These are phyloP conservation scores for Suncus etruscus DNA, from an alignment of 2,113 vertebrate genomes.

Conservation along the genomic window DNA sequence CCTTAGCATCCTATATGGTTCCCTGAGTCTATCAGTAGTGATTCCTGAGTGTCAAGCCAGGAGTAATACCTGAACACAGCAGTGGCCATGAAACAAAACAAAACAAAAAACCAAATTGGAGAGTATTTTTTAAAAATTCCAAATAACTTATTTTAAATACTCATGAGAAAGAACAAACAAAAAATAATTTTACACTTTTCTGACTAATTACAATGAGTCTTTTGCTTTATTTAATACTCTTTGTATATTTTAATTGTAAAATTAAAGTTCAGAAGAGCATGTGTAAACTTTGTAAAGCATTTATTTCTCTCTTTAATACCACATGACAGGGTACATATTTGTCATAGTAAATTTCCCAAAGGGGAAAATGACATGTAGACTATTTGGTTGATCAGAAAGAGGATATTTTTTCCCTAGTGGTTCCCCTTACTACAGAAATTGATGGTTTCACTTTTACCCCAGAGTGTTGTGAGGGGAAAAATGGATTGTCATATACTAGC, in stretches of 20 bases:
- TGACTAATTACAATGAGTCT: neutral
- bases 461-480: neutral
- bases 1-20: too few relatives aligned
- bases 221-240: neutral
- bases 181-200: conserved; percentile 19
- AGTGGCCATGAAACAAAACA: too few relatives aligned
- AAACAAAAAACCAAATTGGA: neutral
- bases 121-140: conserved; percentile 13
- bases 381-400: neutral
- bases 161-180: conserved; percentile 25
- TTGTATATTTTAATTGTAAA: neutral
- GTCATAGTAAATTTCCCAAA: neutral
- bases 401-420: neutral
- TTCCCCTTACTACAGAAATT: neutral
- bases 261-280: conserved; percentile 3
- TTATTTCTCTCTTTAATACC: neutral
- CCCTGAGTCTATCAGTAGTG: too few relatives aligned
- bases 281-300: neutral
- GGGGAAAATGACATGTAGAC: neutral
- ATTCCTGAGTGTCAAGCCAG: too few relatives aligned
- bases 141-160: conserved; percentile 32
- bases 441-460: neutral
- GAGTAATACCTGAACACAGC: too few relatives aligned
- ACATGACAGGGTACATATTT: neutral
- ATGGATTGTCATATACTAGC: neutral